These are phyloP conservation scores for Nasonovia ribisnigri DNA, from an alignment of 2,888 invertebrate genomes.

Conservation along the genomic window DNA sequence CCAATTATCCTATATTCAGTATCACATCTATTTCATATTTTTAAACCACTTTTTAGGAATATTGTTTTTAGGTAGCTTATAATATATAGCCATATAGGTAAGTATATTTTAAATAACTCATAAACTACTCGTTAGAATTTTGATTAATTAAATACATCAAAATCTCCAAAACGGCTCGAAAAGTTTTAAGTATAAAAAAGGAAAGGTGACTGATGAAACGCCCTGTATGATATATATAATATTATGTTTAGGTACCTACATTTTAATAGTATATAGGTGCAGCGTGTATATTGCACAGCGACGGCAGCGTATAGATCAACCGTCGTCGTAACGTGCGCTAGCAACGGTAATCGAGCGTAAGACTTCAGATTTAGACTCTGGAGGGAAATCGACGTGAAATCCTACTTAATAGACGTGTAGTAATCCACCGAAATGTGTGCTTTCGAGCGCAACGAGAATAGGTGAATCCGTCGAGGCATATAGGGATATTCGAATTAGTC, in stretches of 20 bases:
- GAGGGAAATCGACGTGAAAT: constrained; percentile 47
- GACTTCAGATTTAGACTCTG: constrained; percentile 53
- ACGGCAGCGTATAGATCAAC: background rate
- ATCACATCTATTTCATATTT: background rate
- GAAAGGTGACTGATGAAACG: background rate
- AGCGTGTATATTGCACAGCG: background rate
- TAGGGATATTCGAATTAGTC: background rate
- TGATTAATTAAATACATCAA: background rate
- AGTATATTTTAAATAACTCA: background rate
- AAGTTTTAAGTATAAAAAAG: background rate
- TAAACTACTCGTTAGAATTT: background rate
- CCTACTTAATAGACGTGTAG: constrained; percentile 25
- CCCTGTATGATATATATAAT: background rate
- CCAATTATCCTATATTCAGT: background rate
- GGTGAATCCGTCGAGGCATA: background rate
- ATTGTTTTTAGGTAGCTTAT: background rate
- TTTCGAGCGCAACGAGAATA: background rate
- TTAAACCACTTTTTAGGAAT: background rate
- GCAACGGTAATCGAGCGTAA: constrained; percentile 53
- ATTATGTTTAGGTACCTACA: background rate
- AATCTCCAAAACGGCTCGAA: background rate
- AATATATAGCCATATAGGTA: background rate
- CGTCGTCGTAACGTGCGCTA: background rate
- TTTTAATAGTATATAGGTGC: too few relatives aligned
- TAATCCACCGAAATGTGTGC: background rate